These are phyloP conservation scores for Platysteira castanea DNA, from an alignment of 2,113 vertebrate species.

Conservation along the genomic window DNA sequence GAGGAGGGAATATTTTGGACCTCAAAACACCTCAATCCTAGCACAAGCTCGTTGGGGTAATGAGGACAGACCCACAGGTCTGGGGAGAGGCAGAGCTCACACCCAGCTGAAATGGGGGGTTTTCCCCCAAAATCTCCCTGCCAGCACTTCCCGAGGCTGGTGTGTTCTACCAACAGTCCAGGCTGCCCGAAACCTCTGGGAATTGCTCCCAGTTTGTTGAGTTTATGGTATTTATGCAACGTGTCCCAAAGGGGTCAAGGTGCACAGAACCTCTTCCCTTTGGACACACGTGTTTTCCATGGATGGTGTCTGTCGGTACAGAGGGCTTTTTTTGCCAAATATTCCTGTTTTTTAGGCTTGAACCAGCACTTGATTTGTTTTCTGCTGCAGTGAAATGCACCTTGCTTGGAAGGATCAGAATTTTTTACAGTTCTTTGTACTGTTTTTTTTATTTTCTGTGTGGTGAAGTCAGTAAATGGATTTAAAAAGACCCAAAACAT, in stretches of 20 bases:
- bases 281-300: fast-evolving
- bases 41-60: fast-evolving
- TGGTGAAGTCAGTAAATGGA: slow-evolving; percentile 25
- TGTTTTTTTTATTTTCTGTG: neutral
- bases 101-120: neutral
- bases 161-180: fast-evolving
- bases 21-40: fast-evolving
- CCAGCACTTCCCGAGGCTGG: fast-evolving
- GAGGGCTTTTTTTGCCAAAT: neutral
- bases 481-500: neutral
- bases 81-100: neutral
- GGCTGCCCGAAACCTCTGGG: neutral
- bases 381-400: neutral
- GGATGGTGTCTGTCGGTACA: neutral
- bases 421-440: slow-evolving; percentile 31
- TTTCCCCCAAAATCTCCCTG: neutral
- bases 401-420: slow-evolving; percentile 13
- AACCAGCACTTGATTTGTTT: neutral
- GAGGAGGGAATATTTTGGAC: neutral
- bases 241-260: neutral
- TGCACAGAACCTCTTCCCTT: neutral
- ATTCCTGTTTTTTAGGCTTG: neutral
- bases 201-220: neutral
- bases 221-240: neutral
- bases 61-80: fast-evolving